Percentiles rank a stretch among this genome's conserved stretches.
These are phyloP conservation scores for Pteropus rufus DNA, from an alignment of 2,797 vertebrate species.

Conservation along the genomic window DNA sequence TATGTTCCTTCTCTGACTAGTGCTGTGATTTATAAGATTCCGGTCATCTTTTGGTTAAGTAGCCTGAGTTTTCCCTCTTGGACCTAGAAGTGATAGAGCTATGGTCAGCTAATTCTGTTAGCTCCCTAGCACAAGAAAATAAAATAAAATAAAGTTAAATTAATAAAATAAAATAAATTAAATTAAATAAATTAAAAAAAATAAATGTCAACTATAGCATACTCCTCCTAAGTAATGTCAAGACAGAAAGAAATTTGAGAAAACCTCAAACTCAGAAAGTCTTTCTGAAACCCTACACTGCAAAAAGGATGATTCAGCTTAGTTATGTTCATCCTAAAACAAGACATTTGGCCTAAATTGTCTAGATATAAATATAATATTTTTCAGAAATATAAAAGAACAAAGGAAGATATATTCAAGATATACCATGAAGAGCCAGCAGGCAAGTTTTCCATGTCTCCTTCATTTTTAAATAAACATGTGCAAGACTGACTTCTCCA, in stretches of 20 bases:
- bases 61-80: background rate
- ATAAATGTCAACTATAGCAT: background rate
- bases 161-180: no score
- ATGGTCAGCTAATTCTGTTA: background rate
- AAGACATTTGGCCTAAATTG: background rate
- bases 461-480: slow-evolving; percentile 62
- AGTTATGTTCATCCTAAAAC: background rate
- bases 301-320: background rate
- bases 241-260: background rate
- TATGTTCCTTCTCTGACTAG: background rate
- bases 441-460: slow-evolving; percentile 23
- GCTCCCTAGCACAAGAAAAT: background rate
- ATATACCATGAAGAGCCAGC: background rate
- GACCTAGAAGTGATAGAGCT: background rate
- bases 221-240: background rate
- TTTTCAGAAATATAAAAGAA: slow-evolving; percentile 19
- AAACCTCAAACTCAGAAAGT: background rate
- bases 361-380: background rate
- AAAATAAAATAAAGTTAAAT: no score
- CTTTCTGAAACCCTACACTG: background rate
- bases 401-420: background rate
- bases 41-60: background rate
- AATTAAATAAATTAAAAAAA: background rate
- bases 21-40: background rate
- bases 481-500: slow-evolving; percentile 50